These are phyloP conservation scores for Anhinga rufa DNA, from an alignment of 2,113 vertebrate species.

Conservation along the genomic window DNA sequence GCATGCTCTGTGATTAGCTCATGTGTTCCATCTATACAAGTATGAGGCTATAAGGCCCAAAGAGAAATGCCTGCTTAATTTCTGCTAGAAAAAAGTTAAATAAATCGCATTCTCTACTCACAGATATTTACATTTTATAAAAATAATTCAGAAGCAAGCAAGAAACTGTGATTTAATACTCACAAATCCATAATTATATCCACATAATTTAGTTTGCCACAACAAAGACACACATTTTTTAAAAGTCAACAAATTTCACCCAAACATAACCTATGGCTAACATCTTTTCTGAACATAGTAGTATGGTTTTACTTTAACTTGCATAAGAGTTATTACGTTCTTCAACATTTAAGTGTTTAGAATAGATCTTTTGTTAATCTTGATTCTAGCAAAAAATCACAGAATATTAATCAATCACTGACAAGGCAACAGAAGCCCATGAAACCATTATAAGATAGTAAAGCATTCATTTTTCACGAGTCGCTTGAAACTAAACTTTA, in stretches of 20 bases:
- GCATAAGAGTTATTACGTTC: background rate
- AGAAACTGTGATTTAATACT: background rate
- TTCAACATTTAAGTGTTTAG: background rate
- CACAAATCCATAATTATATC: background rate
- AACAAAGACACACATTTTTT: background rate
- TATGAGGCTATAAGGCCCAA: background rate
- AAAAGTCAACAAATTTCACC: background rate
- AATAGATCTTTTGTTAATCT: background rate
- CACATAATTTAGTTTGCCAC: background rate
- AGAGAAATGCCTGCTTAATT: background rate
- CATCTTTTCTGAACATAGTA: background rate
- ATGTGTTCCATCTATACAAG: background rate
- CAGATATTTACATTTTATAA: background rate
- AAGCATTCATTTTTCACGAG: background rate
- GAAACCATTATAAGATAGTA: background rate
- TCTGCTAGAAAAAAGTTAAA: background rate
- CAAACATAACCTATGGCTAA: background rate
- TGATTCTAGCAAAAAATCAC: background rate
- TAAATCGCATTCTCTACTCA: background rate
- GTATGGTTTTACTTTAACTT: background rate
- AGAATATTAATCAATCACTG: background rate
- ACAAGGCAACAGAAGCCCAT: background rate
- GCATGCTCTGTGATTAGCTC: background rate
- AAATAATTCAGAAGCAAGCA: background rate
- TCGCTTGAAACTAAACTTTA: background rate